These are phyloP conservation scores for Zapus hudsonius DNA, from an alignment of 2,113 vertebrate genomes.

Conservation along the genomic window DNA sequence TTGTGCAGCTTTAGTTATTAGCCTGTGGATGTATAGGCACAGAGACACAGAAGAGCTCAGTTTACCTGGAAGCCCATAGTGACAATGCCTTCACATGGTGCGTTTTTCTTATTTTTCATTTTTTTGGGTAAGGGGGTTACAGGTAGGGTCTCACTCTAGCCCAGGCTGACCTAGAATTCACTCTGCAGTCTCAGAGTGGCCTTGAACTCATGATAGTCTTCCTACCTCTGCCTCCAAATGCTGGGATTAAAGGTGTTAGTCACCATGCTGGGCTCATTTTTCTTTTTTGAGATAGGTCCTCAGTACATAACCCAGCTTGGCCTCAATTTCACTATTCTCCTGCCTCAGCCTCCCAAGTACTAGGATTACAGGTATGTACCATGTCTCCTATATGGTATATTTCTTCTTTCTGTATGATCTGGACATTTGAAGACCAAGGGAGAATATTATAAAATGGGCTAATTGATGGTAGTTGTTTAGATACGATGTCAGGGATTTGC, in stretches of 20 bases:
- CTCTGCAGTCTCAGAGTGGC: too few species aligned
- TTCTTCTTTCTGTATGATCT: not conserved
- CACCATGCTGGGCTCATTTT: not conserved
- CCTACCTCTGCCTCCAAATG: too few species aligned
- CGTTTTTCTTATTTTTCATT: not conserved
- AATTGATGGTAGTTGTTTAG: not conserved
- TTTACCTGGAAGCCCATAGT: not conserved
- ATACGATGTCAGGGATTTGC: not conserved
- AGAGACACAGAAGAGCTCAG: not conserved
- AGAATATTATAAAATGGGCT: not conserved
- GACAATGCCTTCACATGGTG: not conserved
- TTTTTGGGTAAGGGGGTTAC: too few species aligned
- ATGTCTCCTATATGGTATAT: not conserved
- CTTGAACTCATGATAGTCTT: too few species aligned
- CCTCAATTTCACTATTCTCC: not conserved
- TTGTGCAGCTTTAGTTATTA: not conserved
- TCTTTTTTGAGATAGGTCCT: not conserved
- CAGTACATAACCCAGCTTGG: not conserved
- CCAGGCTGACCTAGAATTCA: too few species aligned
- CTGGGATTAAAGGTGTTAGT: too few species aligned
- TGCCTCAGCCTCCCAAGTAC: not conserved
- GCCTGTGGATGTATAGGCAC: not conserved
- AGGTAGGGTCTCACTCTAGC: too few species aligned
- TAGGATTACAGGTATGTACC: not conserved
- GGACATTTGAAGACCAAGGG: not conserved